Conservation (phyloP, 2,888 invertebrate genomes). For the Drosophila subquinaria region DNA sequence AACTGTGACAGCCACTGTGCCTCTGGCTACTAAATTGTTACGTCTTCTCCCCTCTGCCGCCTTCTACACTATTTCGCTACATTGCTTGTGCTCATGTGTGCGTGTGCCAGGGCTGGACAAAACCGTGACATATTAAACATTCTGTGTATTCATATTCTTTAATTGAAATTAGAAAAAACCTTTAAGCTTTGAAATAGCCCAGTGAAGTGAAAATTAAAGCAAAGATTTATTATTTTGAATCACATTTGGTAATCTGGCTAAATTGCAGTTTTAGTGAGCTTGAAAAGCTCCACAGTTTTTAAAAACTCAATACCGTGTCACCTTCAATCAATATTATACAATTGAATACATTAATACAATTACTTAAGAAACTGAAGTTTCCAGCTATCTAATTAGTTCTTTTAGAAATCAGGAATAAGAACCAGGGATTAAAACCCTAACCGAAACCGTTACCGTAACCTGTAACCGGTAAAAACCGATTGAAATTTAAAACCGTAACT, state of each 20-base stretch:
- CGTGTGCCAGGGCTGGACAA: conserved; percentile 10
- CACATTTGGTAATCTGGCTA: too few species aligned
- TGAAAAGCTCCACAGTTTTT: too few species aligned
- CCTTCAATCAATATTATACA: too few species aligned
- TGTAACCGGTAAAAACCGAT: too few species aligned
- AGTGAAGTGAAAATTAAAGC: not conserved
- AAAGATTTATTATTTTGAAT: too few species aligned
- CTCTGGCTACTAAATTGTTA: conserved; percentile 54
- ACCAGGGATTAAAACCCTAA: too few species aligned
- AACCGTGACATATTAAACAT: not conserved
- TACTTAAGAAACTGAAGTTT: not conserved
- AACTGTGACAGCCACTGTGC: conserved; percentile 13
- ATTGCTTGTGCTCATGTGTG: not conserved
- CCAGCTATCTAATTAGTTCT: not conserved
- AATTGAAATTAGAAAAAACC: not conserved
- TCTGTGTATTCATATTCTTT: not conserved
- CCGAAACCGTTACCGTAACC: too few species aligned
- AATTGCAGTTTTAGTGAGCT: too few species aligned
- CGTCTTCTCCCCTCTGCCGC: conserved; percentile 1
- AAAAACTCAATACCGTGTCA: too few species aligned
- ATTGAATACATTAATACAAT: too few species aligned
- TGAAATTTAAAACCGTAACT: too few species aligned
- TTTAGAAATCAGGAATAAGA: not conserved
- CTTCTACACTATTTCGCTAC: not conserved
- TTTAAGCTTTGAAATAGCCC: not conserved